Conservation (phyloP, 1,140 invertebrate genomes). For the Watersipora subatra region DNA sequence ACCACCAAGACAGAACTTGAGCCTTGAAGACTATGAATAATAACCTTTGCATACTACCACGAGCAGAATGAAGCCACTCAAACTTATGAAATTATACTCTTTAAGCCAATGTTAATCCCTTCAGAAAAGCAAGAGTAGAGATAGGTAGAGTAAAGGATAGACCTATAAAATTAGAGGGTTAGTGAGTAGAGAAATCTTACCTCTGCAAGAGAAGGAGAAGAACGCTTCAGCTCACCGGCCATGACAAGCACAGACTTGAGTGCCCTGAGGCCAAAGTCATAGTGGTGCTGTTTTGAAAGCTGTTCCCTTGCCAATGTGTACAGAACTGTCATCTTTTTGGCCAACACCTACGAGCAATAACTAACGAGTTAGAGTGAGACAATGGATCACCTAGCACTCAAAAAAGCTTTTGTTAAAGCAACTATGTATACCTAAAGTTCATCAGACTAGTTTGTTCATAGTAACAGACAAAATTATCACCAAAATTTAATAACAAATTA, state of each 20-base stretch:
- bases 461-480: background rate
- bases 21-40: no score
- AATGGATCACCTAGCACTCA: no score
- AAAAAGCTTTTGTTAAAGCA: no score
- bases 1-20: no score
- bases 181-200: slow-evolving; percentile 3
- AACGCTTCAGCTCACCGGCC: slow-evolving; percentile 63
- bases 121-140: no score
- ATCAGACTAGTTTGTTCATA: background rate
- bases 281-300: slow-evolving; percentile 71
- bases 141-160: no score
- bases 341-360: slow-evolving; percentile 45
- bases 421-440: no score
- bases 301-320: slow-evolving; percentile 65
- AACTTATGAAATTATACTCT: no score
- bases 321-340: slow-evolving; percentile 74
- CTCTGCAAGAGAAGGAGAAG: slow-evolving; percentile 56
- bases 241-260: slow-evolving; percentile 68
- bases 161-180: slow-evolving; percentile 1
- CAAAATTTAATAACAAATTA: no score
- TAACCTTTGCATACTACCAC: no score
- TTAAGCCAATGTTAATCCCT: no score
- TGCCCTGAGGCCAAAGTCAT: slow-evolving; percentile 71
- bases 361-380: background rate
- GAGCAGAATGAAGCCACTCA: no score